Evolutionary conservation across 2,797 vertebrate genomes (phyloP), one percentile per base, ranked within the genome.

Genomic region (Spea hammondii): DNA sequence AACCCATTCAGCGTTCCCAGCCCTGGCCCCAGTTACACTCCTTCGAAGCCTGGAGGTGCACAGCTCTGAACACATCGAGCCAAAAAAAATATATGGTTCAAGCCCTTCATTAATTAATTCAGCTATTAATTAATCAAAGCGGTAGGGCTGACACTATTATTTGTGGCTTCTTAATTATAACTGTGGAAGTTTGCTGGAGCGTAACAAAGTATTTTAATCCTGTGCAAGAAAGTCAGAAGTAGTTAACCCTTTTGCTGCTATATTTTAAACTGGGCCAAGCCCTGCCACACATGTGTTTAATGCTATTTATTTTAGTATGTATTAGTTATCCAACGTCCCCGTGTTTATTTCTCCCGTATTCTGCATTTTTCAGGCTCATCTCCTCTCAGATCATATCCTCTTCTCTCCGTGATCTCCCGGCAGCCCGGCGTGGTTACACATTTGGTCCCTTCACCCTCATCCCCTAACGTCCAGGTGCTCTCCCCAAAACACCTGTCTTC

Each of bases 391-490:
- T 90, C 95, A 0, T 97, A 96, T 78, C 96, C 97, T 0, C 93
- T 97, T 59, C 93, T 99, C 79, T 97, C 96, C 0, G 95, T 98
- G 88, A 95, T 98, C 91, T 93, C 95, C 1, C 90, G 94, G 72
- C 97, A 96, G 89, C 95, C 96, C 1, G 88, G 93, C 0, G 91
- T 89, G 84, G 81, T 91, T 66, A 89, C 90, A 50, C 95, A 92
- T 83, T 88, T 96, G 74, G 83, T 95, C 64, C 87, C 95, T 1
- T 84, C 93, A 4, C 90, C 93, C 46, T 87, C 91, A 0, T 14
- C 86, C 12, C 32, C 84, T 0, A 84, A 83, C 5, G 88, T 86
- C 78, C 91, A 70, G 0, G 76, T 77, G 8, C 86, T 92, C 68
- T 85, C 93, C 0, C 88, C 92, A 66, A 54, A 70, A 48, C 95